Evolutionary conservation across 2,797 vertebrate species (phyloP).

Genomic region (Rhabdomys pumilio): DNA sequence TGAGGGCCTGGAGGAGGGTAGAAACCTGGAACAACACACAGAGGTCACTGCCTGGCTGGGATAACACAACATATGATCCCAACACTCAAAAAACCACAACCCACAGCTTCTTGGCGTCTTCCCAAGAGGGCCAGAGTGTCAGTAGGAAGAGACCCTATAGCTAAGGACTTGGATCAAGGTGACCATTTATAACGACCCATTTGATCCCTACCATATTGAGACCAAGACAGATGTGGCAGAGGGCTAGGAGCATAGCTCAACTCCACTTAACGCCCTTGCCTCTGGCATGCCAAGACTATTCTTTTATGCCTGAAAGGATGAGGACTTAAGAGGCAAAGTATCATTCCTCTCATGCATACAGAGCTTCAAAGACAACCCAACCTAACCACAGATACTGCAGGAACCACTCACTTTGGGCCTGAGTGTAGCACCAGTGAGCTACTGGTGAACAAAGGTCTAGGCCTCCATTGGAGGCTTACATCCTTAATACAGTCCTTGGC

Average conservation of each 20-base stretch:
- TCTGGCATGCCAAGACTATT: not conserved
- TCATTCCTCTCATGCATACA: not conserved
- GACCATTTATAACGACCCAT: not conserved
- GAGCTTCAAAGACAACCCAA: not conserved
- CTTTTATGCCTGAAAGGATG: not conserved
- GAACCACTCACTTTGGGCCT: not conserved
- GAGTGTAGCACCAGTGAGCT: not conserved
- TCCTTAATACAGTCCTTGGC: not conserved
- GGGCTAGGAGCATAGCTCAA: not conserved
- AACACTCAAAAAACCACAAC: rapidly evolving
- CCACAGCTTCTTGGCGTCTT: not conserved
- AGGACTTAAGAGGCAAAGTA: not conserved
- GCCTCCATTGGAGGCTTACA: not conserved
- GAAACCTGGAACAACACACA: conserved; percentile 84
- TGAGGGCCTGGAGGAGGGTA: conserved; percentile 89
- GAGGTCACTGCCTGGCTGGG: not conserved
- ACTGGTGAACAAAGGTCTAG: not conserved
- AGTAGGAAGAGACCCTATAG: not conserved
- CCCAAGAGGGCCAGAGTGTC: not conserved
- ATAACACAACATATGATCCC: not conserved
- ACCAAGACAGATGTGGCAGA: conserved; percentile 1
- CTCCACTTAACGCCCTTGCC: not conserved
- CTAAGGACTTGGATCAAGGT: not conserved
- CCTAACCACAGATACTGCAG: not conserved
- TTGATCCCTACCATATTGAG: not conserved